Percentiles rank a stretch among this genome's conserved stretches.
Conservation (phyloP, 2,113 vertebrate species). For the Pardalotus punctatus region DNA sequence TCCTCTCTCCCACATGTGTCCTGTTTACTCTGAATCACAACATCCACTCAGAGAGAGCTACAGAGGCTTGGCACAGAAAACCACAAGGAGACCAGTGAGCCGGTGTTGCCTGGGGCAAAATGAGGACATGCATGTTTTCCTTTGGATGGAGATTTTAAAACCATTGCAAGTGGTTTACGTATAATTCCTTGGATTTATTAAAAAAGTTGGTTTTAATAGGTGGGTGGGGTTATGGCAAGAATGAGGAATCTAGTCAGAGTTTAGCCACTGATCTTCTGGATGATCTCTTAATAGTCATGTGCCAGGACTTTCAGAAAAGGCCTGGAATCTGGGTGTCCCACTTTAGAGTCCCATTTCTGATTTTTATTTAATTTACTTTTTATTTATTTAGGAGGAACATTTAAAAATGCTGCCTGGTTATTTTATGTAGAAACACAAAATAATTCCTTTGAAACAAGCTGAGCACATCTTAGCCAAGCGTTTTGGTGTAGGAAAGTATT, state of each 20-base stretch:
- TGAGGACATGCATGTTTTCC: neutral
- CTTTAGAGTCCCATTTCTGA: neutral
- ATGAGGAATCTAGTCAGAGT: neutral
- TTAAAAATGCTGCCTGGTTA: neutral
- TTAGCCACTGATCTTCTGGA: neutral
- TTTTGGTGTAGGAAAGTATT: neutral
- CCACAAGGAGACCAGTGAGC: neutral
- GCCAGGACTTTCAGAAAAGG: neutral
- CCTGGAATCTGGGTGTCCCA: neutral
- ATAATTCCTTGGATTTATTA: constrained; percentile 44
- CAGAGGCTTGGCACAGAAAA: neutral
- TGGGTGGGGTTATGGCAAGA: neutral
- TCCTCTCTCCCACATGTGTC: neutral
- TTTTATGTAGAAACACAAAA: neutral
- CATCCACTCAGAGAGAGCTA: neutral
- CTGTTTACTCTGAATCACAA: neutral
- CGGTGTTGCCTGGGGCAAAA: neutral
- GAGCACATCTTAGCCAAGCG: neutral
- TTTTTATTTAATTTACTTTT: neutral
- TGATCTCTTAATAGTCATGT: neutral
- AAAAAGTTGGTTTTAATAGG: constrained; percentile 4
- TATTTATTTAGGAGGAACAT: neutral
- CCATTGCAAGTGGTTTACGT: neutral
- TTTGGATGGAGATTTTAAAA: neutral
- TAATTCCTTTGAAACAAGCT: neutral